phyloP scores from a whole-genome alignment of 2,888 invertebrate genomes.

The Cosmorhoe ocellata region DNA sequence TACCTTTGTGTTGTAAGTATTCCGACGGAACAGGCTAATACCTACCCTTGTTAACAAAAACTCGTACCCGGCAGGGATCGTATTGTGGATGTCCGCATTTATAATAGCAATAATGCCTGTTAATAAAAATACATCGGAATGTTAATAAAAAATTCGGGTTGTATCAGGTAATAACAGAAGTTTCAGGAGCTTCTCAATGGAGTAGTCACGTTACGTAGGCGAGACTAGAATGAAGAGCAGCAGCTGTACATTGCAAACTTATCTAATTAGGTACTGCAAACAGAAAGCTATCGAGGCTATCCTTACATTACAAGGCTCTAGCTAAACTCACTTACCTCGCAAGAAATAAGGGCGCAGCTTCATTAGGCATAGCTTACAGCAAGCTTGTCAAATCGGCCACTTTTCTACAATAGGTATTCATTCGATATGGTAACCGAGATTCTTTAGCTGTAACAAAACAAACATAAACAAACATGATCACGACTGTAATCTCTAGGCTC shows the following conservation, averaged over 20 bases:
- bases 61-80: conserved; percentile 41
- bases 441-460: no score
- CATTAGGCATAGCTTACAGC: no score
- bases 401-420: no score
- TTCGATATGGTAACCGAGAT: no score
- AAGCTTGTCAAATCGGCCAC: no score
- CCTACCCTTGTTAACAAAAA: conserved; percentile 55
- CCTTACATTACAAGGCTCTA: conserved; percentile 28
- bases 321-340: no score
- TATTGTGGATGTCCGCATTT: conserved; percentile 45
- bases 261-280: conserved; percentile 64
- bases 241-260: conserved; percentile 58
- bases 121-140: conserved; percentile 24
- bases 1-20: conserved; percentile 38
- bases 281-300: conserved; percentile 43
- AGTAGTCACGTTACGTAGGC: conserved; percentile 38
- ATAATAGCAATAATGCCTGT: conserved; percentile 43
- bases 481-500: no score
- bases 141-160: not conserved
- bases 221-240: conserved; percentile 28
- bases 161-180: conserved; percentile 19
- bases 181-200: conserved; percentile 30
- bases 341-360: no score
- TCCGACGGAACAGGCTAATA: conserved; percentile 45
- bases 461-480: no score